phyloP scores from a whole-genome alignment of 2,113 vertebrate species.

The Marcusenius ussheri region DNA sequence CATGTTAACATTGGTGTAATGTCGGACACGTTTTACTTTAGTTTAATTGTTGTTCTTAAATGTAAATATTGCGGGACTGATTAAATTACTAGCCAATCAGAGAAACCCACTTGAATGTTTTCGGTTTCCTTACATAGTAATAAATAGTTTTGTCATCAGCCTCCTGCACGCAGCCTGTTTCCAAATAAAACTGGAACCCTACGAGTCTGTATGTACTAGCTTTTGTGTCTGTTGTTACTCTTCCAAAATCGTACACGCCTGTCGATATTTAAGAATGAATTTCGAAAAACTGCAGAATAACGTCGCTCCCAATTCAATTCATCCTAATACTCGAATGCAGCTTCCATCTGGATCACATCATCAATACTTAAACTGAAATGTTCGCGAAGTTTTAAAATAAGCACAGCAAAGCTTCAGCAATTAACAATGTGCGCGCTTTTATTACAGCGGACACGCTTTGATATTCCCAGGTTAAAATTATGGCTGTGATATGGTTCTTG shows the following conservation, averaged over 20 bases:
- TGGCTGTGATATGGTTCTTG: background rate
- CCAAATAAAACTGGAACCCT: background rate
- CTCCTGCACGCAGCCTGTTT: background rate
- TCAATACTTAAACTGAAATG: background rate
- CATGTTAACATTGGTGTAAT: background rate
- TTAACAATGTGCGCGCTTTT: background rate
- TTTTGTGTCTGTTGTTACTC: background rate
- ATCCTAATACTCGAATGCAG: background rate
- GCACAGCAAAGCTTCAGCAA: background rate
- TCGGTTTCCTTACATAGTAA: background rate
- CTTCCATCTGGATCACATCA: background rate
- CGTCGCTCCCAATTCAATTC: background rate
- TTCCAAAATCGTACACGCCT: background rate
- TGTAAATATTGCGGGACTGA: background rate
- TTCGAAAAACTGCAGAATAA: background rate
- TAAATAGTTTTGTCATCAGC: conserved; percentile 5
- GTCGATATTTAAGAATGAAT: conserved; percentile 1
- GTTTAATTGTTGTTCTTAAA: background rate
- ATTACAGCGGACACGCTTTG: background rate
- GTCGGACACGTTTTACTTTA: background rate
- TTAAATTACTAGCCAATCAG: conserved; percentile 8
- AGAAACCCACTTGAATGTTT: background rate
- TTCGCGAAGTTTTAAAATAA: background rate
- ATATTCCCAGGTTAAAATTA: background rate
- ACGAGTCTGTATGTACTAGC: background rate